Evolutionary conservation across 2,797 vertebrate genomes (phyloP).

Genomic region (Cossypha polioptera): DNA sequence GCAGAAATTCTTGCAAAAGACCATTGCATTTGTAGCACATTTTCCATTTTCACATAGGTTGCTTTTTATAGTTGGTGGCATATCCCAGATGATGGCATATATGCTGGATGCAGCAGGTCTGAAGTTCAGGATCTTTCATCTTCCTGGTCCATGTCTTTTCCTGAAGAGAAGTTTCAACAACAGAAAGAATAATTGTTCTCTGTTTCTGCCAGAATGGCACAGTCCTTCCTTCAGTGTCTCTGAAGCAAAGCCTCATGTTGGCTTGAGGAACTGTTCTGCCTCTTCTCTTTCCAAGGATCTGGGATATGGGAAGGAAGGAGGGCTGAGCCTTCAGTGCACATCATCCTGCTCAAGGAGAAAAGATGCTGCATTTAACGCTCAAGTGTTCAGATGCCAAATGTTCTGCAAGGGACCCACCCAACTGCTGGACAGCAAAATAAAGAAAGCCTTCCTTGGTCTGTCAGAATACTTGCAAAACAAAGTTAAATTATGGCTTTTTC

Average conservation of each 20-base stretch:
- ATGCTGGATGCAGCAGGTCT: neutral
- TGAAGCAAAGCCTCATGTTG: neutral
- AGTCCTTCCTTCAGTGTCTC: neutral
- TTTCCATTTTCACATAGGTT: neutral
- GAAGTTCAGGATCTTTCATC: neutral
- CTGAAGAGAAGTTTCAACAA: neutral
- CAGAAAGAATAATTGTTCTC: neutral
- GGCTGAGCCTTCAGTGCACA: neutral
- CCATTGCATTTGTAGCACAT: neutral
- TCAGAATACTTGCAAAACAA: constrained; percentile 53
- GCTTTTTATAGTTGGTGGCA: neutral
- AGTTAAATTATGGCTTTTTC: constrained; percentile 43
- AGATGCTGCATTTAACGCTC: neutral
- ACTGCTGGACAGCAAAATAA: neutral
- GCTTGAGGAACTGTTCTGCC: neutral
- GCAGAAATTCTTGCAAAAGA: neutral
- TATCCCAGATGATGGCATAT: neutral
- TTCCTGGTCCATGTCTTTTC: neutral
- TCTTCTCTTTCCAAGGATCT: neutral
- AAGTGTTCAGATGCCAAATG: neutral
- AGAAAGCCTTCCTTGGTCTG: neutral
- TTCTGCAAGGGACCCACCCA: neutral
- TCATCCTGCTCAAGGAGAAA: neutral
- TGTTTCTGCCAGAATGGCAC: neutral
- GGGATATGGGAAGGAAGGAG: neutral